Base-by-base conservation (phyloP, 2,888 invertebrate species). In the Malacosoma neustria region DNA sequence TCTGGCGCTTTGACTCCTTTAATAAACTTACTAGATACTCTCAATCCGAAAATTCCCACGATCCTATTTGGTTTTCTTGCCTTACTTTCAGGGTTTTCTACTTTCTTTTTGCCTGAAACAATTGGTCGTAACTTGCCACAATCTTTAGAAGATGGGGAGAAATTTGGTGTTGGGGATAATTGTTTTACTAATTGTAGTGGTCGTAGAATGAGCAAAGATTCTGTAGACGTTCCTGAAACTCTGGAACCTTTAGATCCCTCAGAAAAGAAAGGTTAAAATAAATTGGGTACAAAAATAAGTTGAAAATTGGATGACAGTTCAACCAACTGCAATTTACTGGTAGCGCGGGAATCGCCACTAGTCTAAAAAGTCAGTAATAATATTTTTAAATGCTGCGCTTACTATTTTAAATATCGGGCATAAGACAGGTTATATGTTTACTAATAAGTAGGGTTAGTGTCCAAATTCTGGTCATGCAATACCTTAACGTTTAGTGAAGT, bases 1-100 rank as follows among this genome's bases (percentile, higher is more conserved):
- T 92, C 94, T 2, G 94, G 94, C 0, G 92, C 94, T 2, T 66
- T 94, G 14, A 93, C 94, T 0, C 95, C 95, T 0, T 72, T 95
- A 30, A 91, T 95, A 14, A 90, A 90, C 36, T 75, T 95, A 6
- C 75, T 95, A 33, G 94, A 94, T 65, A 91, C 92, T 0, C 87
- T 94, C 12, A 91, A 93, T 70, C 92, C 93, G 0, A 92, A 89
- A 57, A 89, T 94, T 43, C 95, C 95, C 0, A 91, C 93, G 0
- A 88, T 92, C 2, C 87, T 93, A 14, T 95, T 95, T 56, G 94
- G 93, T 0, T 84, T 91, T 7, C 86, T 94, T 29, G 91, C 94
- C 0, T 59, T 95, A 1, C 41, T 92, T 0, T 92, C 94, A 0
- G 95, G 95, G 3, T 87, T 91, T 39, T 87, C 92, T 45, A 89